Evolutionary conservation across 2,797 vertebrate genomes (phyloP).

Genomic region (Podarcis siculus): DNA sequence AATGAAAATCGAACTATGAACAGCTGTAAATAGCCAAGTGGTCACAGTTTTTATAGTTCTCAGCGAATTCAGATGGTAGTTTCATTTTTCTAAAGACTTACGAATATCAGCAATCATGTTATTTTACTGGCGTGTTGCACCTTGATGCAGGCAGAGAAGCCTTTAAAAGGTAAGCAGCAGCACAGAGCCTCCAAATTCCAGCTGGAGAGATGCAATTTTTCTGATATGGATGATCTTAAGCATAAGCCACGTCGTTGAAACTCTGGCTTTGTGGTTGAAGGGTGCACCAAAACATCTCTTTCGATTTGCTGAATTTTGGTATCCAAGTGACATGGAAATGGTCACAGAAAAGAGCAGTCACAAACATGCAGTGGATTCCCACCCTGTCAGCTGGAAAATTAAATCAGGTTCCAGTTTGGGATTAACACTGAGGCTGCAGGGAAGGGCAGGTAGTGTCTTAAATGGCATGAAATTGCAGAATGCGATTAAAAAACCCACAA

Average conservation of each 20-base stretch:
- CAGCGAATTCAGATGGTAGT: neutral
- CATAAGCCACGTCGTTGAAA: constrained; percentile 14
- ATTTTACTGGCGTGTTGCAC: neutral
- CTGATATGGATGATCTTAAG: constrained; percentile 30
- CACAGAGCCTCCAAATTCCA: neutral
- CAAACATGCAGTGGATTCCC: constrained; percentile 80
- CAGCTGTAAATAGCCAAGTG: neutral
- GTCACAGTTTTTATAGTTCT: neutral
- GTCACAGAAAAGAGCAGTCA: constrained; percentile 71
- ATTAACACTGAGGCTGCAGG: constrained; percentile 80
- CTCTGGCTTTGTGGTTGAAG: too few relatives aligned
- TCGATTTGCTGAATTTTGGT: constrained; percentile 18
- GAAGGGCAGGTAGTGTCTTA: constrained; percentile 78
- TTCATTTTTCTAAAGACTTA: neutral
- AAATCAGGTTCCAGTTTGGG: constrained; percentile 80
- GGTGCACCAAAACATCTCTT: neutral
- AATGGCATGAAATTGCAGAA: constrained; percentile 91
- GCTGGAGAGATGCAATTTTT: constrained; percentile 9
- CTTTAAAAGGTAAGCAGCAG: neutral
- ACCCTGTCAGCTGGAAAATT: constrained; percentile 88
- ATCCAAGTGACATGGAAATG: constrained; percentile 50
- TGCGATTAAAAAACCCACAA: constrained; percentile 84
- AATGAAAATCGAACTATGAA: neutral
- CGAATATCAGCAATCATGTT: neutral
- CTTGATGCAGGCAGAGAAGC: neutral